phyloP scores from a whole-genome alignment of 2,113 vertebrate genomes.

The Scalopus aquaticus region DNA sequence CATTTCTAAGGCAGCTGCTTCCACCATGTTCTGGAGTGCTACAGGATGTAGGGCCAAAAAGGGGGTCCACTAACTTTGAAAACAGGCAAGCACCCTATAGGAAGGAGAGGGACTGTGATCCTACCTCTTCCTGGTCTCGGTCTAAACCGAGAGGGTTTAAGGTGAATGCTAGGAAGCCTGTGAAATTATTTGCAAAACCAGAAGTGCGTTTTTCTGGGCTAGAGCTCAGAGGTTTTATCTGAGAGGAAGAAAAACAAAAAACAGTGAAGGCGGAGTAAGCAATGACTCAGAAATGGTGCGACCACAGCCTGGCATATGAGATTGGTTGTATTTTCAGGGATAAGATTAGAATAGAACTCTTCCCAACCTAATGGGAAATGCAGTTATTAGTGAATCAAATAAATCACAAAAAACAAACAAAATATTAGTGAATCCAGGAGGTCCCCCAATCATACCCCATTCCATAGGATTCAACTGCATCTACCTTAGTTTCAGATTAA shows the following conservation, averaged over 20 bases:
- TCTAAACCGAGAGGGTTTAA: neutral
- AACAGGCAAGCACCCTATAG: neutral
- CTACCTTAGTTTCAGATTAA: neutral
- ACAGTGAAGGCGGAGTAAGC: neutral
- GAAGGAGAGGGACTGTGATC: neutral
- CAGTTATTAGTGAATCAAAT: neutral
- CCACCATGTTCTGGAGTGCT: neutral
- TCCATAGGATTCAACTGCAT: neutral
- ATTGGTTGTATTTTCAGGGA: neutral
- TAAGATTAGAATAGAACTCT: neutral
- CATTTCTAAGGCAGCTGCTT: neutral
- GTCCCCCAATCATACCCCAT: neutral
- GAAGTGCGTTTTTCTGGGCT: neutral
- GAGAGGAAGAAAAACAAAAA: neutral
- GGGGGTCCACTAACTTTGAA: neutral
- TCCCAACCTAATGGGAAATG: neutral
- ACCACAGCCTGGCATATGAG: neutral
- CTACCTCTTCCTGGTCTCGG: neutral
- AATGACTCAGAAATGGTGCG: neutral
- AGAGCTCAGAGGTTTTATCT: slow-evolving; percentile 2
- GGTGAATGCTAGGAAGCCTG: neutral
- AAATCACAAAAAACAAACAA: too few species aligned
- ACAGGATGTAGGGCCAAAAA: neutral
- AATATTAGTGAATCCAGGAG: neutral
- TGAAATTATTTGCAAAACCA: neutral